Percentiles rank a stretch among this genome's conserved stretches.
These are phyloP conservation scores for Unio pictorum DNA, from an alignment of 2,888 invertebrate species.

Conservation along the genomic window DNA sequence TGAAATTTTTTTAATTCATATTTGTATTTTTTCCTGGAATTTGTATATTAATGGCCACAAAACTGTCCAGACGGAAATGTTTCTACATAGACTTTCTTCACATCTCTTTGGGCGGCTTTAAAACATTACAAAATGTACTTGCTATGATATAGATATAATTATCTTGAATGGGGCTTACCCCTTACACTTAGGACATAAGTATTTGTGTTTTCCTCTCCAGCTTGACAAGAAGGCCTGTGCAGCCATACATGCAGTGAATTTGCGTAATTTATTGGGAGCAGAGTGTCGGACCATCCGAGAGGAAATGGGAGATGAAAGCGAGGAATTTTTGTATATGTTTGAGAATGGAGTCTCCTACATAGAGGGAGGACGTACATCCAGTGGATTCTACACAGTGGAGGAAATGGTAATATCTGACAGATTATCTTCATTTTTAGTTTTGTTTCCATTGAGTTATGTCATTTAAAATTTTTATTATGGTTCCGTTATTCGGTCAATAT, in stretches of 20 bases:
- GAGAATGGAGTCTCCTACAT: slow-evolving; percentile 93
- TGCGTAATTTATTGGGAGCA: slow-evolving; percentile 95
- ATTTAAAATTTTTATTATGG: not conserved
- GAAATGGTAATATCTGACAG: slow-evolving; percentile 75
- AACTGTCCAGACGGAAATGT: too few relatives aligned
- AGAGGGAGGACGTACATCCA: slow-evolving; percentile 96
- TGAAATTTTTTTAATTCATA: too few relatives aligned
- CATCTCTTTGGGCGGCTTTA: too few relatives aligned
- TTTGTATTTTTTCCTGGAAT: too few relatives aligned
- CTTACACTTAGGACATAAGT: too few relatives aligned
- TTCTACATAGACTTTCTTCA: too few relatives aligned
- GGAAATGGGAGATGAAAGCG: slow-evolving; percentile 96
- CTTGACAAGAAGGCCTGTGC: slow-evolving; percentile 95
- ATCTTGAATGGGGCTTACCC: too few relatives aligned
- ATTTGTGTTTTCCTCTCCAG: slow-evolving; percentile 60
- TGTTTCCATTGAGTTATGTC: not conserved
- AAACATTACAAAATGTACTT: too few relatives aligned
- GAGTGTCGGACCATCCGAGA: slow-evolving; percentile 94
- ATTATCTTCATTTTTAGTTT: not conserved
- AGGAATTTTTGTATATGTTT: slow-evolving; percentile 94
- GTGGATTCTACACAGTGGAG: slow-evolving; percentile 97
- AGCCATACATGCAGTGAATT: slow-evolving; percentile 98
- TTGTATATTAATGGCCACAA: too few relatives aligned
- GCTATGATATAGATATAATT: too few relatives aligned
- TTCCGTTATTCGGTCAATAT: not conserved